These are phyloP conservation scores for Scaptomyza flava DNA, from an alignment of 2,888 invertebrate genomes.

Conservation along the genomic window DNA sequence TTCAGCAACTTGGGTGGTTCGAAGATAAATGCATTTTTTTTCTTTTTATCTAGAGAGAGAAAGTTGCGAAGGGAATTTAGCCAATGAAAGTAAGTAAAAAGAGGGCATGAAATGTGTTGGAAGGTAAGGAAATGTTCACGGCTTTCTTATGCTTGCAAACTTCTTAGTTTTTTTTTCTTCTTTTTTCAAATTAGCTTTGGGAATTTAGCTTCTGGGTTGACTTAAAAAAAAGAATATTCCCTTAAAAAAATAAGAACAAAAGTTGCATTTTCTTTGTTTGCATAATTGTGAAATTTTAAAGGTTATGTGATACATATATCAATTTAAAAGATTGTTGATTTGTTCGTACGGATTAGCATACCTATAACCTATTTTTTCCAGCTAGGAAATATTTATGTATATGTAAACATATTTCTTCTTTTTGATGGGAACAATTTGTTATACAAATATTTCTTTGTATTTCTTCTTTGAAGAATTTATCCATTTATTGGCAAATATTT, in stretches of 20 bases:
- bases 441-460: not conserved
- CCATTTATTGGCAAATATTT: not conserved
- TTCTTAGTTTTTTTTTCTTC: slow-evolving; percentile 1
- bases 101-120: not conserved
- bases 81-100: slow-evolving; percentile 3
- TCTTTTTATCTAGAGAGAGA: slow-evolving; percentile 40
- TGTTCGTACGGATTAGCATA: no score
- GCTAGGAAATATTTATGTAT: not conserved
- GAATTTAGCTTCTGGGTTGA: not conserved
- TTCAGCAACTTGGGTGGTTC: slow-evolving; percentile 15
- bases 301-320: no score
- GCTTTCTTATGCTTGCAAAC: slow-evolving; percentile 8
- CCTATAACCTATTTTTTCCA: not conserved
- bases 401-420: not conserved
- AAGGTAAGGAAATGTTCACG: slow-evolving; percentile 13
- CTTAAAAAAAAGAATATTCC: not conserved
- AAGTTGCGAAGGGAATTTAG: slow-evolving; percentile 31
- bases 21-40: slow-evolving; percentile 53
- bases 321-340: no score
- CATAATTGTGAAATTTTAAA: no score
- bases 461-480: not conserved
- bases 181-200: not conserved
- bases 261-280: no score
- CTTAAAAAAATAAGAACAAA: no score
- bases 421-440: not conserved